Evolutionary conservation across 1,140 invertebrate species (phyloP).

Genomic region (Drosophila busckii): DNA sequence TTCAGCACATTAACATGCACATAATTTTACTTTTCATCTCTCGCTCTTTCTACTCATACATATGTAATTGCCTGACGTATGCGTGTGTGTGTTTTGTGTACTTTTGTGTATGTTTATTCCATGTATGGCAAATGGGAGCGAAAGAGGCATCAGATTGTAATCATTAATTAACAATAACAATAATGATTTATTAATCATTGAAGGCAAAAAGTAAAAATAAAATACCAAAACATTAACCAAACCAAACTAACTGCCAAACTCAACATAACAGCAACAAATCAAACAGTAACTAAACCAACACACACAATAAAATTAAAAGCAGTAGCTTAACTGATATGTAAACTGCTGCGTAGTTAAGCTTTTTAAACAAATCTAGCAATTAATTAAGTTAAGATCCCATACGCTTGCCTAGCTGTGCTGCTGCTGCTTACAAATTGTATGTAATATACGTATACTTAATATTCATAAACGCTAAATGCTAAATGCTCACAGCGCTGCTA

Average conservation of each 20-base stretch:
- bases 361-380: too few species aligned
- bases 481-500: too few species aligned
- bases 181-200: slow-evolving; percentile 28
- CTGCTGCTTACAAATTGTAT: slow-evolving; percentile 45
- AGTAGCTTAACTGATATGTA: not conserved
- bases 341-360: too few species aligned
- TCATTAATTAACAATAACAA: slow-evolving; percentile 43
- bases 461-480: slow-evolving; percentile 2
- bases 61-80: slow-evolving; percentile 7
- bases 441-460: slow-evolving; percentile 13
- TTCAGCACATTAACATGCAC: too few species aligned
- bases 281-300: slow-evolving; percentile 24
- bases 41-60: not conserved
- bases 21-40: too few species aligned
- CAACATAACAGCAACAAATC: slow-evolving; percentile 36
- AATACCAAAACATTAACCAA: slow-evolving; percentile 13
- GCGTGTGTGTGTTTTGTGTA: slow-evolving; percentile 29
- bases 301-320: not conserved
- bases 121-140: slow-evolving; percentile 78
- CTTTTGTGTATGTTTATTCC: slow-evolving; percentile 68
- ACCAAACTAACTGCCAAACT: too few species aligned
- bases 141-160: slow-evolving; percentile 78
- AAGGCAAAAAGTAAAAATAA: slow-evolving; percentile 34
- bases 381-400: too few species aligned
- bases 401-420: too few species aligned